Evolutionary conservation across 2,797 vertebrate genomes (phyloP), one percentile per base, ranked within the genome.

Genomic region (Nyctalus aviator): DNA sequence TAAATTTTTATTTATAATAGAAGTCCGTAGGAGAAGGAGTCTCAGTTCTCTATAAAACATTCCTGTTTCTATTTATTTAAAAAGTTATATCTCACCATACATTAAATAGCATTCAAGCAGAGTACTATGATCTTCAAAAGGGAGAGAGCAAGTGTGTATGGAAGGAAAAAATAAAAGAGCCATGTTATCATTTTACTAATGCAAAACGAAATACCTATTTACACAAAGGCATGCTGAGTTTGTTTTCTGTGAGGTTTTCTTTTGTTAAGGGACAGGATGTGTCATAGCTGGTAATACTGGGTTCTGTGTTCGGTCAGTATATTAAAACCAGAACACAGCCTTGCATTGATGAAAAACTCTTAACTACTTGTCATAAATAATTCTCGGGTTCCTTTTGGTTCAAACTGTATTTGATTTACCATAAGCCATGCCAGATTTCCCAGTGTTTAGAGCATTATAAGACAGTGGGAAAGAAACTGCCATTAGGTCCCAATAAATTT

Each of bases 1-100:
- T 57, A 94, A 72, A 48, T 37, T 59, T 91, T 46, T 84, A 87
- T 62, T 90, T 81, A 23, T 59, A 62, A 69, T 25, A 68, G 7
- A 37, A 37, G 2, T 84, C 12, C 30, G 5, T n/a, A 73, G 59
- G 4, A 55, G 2, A 78, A 53, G 30, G 46, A 41, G 14, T 32
- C 57, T 62, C 25, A 69, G 0, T 79, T 87, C 15, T 50, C 30
- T 69, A 55, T 78, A n/a, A 82, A 73, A 53, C 32, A 79, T 17
- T 64, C 23, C 5, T 66, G 27, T 59, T 75, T 68, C 15, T 14
- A 55, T 55, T 81, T 76, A 62, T 37, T 79, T n/a, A 69, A 69
- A 79, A 76, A 79, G 18, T 86, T 92, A 25, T 13, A 3, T 46
- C 5, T 23, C 46, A 62, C 68, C 23, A 35, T 46, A 8, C 53